Evolutionary conservation across 2,888 invertebrate species (phyloP).

Genomic region (Oscheius sp.): DNA sequence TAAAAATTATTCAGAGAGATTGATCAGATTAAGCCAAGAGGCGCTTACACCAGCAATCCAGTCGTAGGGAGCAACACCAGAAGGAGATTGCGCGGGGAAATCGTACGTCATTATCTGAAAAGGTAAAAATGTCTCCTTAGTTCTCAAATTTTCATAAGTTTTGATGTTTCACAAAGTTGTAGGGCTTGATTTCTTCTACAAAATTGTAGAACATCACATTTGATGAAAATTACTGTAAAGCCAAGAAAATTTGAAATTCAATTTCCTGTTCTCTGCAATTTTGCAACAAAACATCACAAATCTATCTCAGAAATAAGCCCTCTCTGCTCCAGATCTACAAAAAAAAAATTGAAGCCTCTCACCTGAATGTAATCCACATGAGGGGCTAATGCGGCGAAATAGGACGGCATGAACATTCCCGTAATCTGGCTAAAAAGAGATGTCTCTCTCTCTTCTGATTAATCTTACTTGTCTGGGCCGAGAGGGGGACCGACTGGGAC

Average conservation of each 20-base stretch:
- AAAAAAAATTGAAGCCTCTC: too few species aligned
- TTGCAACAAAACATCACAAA: too few species aligned
- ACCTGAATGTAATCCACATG: slow-evolving; percentile 58
- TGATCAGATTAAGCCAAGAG: neutral
- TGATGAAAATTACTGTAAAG: too few species aligned
- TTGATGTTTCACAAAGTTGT: too few species aligned
- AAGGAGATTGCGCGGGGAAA: slow-evolving; percentile 41
- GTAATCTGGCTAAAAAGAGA: slow-evolving; percentile 33
- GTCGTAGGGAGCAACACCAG: slow-evolving; percentile 58
- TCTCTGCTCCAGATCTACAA: too few species aligned
- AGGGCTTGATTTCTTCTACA: too few species aligned
- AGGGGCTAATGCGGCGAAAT: slow-evolving; percentile 39
- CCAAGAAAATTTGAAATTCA: too few species aligned
- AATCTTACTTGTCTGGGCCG: slow-evolving; percentile 11
- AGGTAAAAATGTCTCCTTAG: neutral
- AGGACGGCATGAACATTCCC: slow-evolving; percentile 38
- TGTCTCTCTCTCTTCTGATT: neutral
- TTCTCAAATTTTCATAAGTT: too few species aligned
- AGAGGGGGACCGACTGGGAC: slow-evolving; percentile 55
- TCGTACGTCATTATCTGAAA: slow-evolving; percentile 66
- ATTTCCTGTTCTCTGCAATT: too few species aligned
- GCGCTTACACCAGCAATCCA: slow-evolving; percentile 50
- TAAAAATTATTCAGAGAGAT: slow-evolving; percentile 11
- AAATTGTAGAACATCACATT: too few species aligned
- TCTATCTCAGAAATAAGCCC: too few species aligned